Evolutionary conservation across 1,140 invertebrate species (phyloP).

Genomic region (Cotesia glomerata): DNA sequence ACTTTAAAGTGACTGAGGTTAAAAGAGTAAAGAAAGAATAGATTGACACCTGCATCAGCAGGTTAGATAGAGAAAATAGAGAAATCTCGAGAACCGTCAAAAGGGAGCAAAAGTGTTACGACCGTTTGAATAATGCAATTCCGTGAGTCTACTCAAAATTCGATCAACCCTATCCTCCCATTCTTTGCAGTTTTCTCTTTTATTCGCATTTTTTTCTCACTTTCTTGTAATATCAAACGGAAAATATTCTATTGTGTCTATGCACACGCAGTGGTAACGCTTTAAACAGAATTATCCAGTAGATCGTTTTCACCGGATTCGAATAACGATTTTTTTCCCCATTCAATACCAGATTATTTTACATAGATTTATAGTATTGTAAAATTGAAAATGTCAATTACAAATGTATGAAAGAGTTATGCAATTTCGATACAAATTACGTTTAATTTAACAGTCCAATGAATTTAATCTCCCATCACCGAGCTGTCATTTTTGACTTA

Average conservation of each 20-base stretch:
- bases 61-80: background rate
- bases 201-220: background rate
- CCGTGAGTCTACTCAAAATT: conserved; percentile 6
- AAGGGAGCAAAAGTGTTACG: background rate
- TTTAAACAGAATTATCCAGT: conserved; percentile 14
- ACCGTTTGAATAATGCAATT: conserved; percentile 29
- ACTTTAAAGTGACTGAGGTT: background rate
- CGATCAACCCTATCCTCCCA: conserved; percentile 10
- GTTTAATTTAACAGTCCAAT: too few species aligned
- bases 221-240: background rate
- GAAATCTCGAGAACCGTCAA: background rate
- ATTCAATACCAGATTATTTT: too few species aligned
- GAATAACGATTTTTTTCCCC: too few species aligned
- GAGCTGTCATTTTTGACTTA: too few species aligned
- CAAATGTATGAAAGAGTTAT: too few species aligned
- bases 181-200: background rate
- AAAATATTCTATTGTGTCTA: background rate
- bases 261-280: background rate
- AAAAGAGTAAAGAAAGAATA: conserved; percentile 10
- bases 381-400: too few species aligned
- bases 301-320: background rate
- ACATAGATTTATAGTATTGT: too few species aligned
- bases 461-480: background rate
- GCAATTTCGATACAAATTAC: too few species aligned
- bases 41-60: conserved; percentile 20